Evolutionary conservation across 2,797 vertebrate genomes (phyloP), one percentile per base, ranked within the genome.

Genomic region (Enteromius trimaculatus): DNA sequence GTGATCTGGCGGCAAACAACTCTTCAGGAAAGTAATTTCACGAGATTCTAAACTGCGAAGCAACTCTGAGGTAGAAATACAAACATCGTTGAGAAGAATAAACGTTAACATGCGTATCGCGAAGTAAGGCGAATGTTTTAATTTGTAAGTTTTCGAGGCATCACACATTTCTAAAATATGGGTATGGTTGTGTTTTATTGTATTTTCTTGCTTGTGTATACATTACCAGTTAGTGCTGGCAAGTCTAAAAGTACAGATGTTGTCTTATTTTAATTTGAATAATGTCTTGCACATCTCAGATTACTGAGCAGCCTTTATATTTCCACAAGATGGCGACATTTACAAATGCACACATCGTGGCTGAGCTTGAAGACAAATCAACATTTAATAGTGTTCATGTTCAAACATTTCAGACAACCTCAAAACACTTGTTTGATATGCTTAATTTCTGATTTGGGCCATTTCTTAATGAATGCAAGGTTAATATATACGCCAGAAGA

Each of bases 261-360:
- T 14, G 0, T 4, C 6, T 55, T 6, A 3, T 26, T 42, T 29
- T 21, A 1, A 34, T 72, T 42, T 29, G 0, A 6, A 14, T 6
- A 23, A 9, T 23, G 6, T 37, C 1, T 69, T 23, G 1, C 55
- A 16, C 37, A 17, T 4, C 49, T 76, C 11, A 14, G 23, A 21
- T 16, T 37, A 37, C 8, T 31, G 1, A 0, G 6, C 26, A 53
- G 19, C 3, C 17, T 74, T 34, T 76, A 77, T 79, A 13, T 34
- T 5, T 6, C 42, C 80, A n/a, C 60, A 29, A 9, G 31, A 34
- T 75, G 71, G 80, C 31, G 47, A 51, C 11, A 82, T 82, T 53
- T 64, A 42, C 34, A 55, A 39, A 6, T 49, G 6, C 47, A 47
- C 26, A 21, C 13, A 47, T 3, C 70, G 14, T 3, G 23, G 11